A percentile compares a stretch with the other conserved stretches of the same genome.
phyloP scores from a whole-genome alignment of 2,888 invertebrate genomes.

The Conomelus anceps region DNA sequence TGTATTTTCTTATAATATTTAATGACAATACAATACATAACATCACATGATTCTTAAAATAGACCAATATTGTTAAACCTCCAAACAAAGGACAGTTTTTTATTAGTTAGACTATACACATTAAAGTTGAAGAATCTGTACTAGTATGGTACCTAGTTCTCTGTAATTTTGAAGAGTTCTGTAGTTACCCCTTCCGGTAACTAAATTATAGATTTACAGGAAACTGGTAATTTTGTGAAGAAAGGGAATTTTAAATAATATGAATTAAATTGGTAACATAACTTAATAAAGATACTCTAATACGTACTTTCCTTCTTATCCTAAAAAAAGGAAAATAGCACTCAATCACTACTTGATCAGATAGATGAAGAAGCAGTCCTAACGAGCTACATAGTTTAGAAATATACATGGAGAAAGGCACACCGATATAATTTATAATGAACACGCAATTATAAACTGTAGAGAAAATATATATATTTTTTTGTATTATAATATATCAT shows the following conservation, averaged over 20 bases:
- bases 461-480: conserved; percentile 3
- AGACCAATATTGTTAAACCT: neutral
- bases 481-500: neutral
- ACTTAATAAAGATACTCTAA: neutral
- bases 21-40: neutral
- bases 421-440: conserved; percentile 26
- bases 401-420: conserved; percentile 26
- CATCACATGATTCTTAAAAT: neutral
- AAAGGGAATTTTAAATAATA: too few relatives aligned
- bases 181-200: too few relatives aligned
- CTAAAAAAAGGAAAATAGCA: neutral
- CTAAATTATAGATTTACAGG: neutral
- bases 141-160: neutral
- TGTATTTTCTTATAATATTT: neutral
- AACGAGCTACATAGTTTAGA: conserved; percentile 3
- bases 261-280: too few relatives aligned
- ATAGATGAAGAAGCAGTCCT: neutral
- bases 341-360: neutral
- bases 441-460: conserved; percentile 21
- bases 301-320: neutral
- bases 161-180: neutral
- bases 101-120: neutral
- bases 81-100: neutral
- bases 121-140: neutral
- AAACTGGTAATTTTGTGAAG: too few relatives aligned